Evolutionary conservation across 2,888 invertebrate species (phyloP).

Genomic region (Beris chalybata): DNA sequence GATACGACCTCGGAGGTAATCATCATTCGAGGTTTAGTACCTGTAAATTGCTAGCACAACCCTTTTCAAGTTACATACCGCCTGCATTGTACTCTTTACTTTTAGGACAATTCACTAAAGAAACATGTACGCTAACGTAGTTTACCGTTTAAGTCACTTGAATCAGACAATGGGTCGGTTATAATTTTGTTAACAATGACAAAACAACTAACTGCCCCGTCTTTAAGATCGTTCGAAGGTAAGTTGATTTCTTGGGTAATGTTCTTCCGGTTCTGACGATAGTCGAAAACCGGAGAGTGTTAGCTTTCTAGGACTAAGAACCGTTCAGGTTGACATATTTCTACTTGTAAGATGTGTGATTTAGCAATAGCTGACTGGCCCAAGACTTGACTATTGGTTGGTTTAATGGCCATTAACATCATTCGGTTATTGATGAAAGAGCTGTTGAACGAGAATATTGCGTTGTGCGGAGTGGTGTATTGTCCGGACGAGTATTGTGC

Average conservation of each 20-base stretch:
- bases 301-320: constrained; percentile 31
- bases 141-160: constrained; percentile 7
- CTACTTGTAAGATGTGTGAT: constrained; percentile 1
- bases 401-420: too few species aligned
- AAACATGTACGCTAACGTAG: background rate
- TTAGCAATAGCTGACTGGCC: background rate
- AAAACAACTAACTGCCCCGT: constrained; percentile 1
- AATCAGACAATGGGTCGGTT: constrained; percentile 18
- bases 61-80: background rate
- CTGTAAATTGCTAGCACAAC: too few species aligned
- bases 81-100: background rate
- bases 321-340: constrained; percentile 26
- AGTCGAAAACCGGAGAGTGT: constrained; percentile 18
- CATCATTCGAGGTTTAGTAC: too few species aligned
- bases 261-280: constrained; percentile 13
- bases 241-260: constrained; percentile 8
- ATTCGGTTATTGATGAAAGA: too few species aligned
- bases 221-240: constrained; percentile 1
- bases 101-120: too few species aligned
- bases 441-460: too few species aligned
- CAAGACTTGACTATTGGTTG: too few species aligned
- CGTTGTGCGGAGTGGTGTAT: too few species aligned
- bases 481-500: too few species aligned
- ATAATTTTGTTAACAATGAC: constrained; percentile 13
- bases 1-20: too few species aligned